Base-by-base conservation (phyloP, 1,140 invertebrate genomes). In the Drosophila kepulauana region DNA sequence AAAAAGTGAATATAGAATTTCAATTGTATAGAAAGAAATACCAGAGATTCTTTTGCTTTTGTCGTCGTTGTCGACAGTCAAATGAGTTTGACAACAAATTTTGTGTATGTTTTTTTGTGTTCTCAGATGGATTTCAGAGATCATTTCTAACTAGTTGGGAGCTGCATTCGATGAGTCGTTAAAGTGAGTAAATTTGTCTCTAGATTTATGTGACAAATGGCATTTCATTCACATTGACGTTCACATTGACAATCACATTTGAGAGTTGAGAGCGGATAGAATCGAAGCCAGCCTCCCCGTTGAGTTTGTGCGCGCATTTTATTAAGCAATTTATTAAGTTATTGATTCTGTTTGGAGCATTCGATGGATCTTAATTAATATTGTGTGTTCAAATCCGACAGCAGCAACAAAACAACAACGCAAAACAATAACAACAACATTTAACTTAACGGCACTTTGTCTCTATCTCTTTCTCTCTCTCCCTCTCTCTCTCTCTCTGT, bases 261-360 rank as follows among this genome's bases (percentile, higher is more conserved):
- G 5, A 4, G 20, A 28, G 16, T 43, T 30, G 16, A 16, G 33
- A 48, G 20, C 3, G 25, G 11, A 54, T n/a, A 5, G 15, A n/a
- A 48, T 48, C n/a, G 30, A 11, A 11, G 4, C 6, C 6, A 28
- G 20, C 15, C 20, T 25, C 45, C 71, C 82, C 64, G 76, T 68
- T 77, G 79, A 20, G 82, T 54, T 81, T 75, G 79, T 70, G 78
- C 70, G 69, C 69, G 67, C 81, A 78, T 79, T 78, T 62, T 58
- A 68, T 80, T 64, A 84, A 76, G 75, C 70, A 74, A 86, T 85
- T 85, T 86, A 86, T 76, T 76, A 79, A 76, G 68, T 73, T 67
- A 77, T 74, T 85, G 66, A 64, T 74, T 65, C 62, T 66, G 62
- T 75, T 51, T 38, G 45, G 46, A 58, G 70, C 68, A 78, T 69